Evolutionary conservation across 1,140 invertebrate species (phyloP).

Genomic region (Sarcophaga bullata): DNA sequence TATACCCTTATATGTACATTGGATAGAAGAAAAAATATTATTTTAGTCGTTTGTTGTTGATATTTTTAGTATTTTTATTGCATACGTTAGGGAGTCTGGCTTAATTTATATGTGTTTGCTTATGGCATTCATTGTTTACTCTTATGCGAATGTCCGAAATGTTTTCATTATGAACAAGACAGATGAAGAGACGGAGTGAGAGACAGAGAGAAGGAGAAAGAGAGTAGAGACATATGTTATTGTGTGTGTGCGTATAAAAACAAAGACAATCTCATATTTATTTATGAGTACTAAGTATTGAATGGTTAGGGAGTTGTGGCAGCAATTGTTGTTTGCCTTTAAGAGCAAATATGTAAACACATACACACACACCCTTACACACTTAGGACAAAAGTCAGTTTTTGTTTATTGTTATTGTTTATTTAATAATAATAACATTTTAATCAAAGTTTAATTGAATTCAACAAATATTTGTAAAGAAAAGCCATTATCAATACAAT

Average conservation of each 20-base stretch:
- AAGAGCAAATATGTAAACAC: neutral
- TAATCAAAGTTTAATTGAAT: slow-evolving; percentile 27
- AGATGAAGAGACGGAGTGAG: too few species aligned
- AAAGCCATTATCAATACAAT: neutral
- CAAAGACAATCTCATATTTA: neutral
- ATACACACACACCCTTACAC: too few species aligned
- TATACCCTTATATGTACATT: neutral
- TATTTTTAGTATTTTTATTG: slow-evolving; percentile 1
- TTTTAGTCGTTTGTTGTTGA: neutral
- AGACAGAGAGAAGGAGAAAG: too few species aligned
- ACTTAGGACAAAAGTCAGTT: neutral
- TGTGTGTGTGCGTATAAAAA: neutral
- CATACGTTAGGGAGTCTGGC: slow-evolving; percentile 20
- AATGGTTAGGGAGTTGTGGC: neutral
- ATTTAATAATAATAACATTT: slow-evolving; percentile 20
- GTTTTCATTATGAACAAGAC: neutral
- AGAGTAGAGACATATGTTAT: neutral
- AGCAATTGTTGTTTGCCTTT: too few species aligned
- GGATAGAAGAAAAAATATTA: neutral
- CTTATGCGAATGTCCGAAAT: neutral
- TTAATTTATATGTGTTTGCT: slow-evolving; percentile 8
- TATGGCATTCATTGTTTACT: slow-evolving; percentile 14
- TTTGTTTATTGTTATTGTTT: slow-evolving; percentile 22
- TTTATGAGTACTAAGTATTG: neutral
- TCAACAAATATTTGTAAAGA: slow-evolving; percentile 11